Evolutionary conservation across 1,140 invertebrate species (phyloP), one percentile per base, ranked within the genome.

Genomic region (Metopolophium dirhodum): DNA sequence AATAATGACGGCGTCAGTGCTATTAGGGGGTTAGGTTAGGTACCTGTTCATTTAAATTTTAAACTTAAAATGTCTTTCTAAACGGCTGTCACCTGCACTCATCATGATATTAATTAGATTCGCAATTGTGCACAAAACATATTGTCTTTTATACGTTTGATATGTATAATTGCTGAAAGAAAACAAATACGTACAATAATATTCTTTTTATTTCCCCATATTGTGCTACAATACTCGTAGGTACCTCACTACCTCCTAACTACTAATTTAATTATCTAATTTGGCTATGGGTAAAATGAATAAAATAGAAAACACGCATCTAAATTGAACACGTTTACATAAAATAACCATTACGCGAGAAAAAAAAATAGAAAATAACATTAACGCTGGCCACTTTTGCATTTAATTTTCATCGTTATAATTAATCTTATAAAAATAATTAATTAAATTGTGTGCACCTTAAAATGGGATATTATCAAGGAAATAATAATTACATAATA

Each of bases 351-450:
- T 87, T 87, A 87, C 4, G 8, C 47, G 47, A 87, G n/a, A 47
- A 30, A 87, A 86, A 41, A 87, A 83, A 86, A 4, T 14, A 26
- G 22, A 86, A 26, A 68, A 41, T 83, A 35, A 83, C 37, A 87
- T 49, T 87, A 87, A 35, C 35, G 45, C 45, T n/a, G 11, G 85
- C 85, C 11, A 47, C 45, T 87, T 49, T 87, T 49, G 85, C 30
- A 87, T 87, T 87, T 87, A 49, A 87, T 49, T 87, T 47, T 87
- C 85, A 49, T 86, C 37, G 37, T 86, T 87, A 86, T 86, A 49
- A 87, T 87, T 87, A 30, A 49, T n/a, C 61, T 77, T 77, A 77
- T n/a, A n/a, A 77, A 51, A 77, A 77, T 77, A 77, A 77, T 49
- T 49, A 49, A 49, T 49, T 49, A 87, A 30, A 49, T 88, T 35